These are phyloP conservation scores for Hypolimnas misippus DNA, from an alignment of 2,888 invertebrate genomes.

Conservation along the genomic window DNA sequence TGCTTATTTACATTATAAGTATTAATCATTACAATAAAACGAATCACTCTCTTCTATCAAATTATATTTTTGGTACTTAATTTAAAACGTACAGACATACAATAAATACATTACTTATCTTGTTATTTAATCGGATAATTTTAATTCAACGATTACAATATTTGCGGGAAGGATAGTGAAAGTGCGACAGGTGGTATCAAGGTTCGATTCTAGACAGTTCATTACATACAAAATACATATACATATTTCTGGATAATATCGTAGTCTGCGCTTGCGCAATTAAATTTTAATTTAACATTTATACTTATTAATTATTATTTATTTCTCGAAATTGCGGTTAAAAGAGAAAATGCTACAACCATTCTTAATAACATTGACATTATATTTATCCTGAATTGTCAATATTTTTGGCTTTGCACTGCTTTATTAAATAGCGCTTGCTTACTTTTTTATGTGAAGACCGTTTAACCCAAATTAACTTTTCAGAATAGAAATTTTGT, in stretches of 20 bases:
- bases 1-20: no score
- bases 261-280: not conserved
- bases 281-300: not conserved
- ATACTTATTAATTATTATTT: not conserved
- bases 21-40: not conserved
- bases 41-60: not conserved
- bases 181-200: constrained; percentile 2
- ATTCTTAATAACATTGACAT: no score
- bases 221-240: not conserved
- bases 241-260: not conserved
- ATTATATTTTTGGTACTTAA: no score
- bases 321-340: not conserved
- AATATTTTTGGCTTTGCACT: no score
- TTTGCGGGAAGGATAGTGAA: constrained; percentile 2
- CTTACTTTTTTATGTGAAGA: no score
- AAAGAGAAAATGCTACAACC: not conserved
- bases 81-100: not conserved
- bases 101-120: not conserved
- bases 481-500: no score
- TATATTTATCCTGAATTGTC: no score
- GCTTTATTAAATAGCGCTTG: no score
- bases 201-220: not conserved
- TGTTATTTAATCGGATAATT: not conserved
- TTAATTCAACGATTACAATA: not conserved
- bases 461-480: no score